Evolutionary conservation across 2,113 vertebrate species (phyloP), one percentile per base, ranked within the genome.

Genomic region (Pelecanoides urinatrix): DNA sequence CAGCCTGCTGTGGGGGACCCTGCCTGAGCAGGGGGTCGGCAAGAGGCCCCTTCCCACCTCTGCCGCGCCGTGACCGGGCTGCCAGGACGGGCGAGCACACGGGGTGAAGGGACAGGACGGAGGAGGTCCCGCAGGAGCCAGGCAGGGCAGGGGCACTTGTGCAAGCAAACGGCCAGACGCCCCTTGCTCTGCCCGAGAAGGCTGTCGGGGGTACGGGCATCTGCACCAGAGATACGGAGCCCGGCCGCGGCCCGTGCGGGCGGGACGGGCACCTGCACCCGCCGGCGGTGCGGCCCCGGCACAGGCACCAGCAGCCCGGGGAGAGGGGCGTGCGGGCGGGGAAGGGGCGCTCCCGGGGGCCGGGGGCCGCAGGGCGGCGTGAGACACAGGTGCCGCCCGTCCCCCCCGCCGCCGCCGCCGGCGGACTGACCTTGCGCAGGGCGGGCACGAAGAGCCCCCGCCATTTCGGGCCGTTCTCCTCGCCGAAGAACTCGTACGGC

Each of bases 381-480:
- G 59, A 68, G 61, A 70, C 68, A 75, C 91, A 91, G 92, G 88
- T 91, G 92, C 94, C 36, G 66, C 59, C 62, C 30, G 62, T 53
- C 36, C 70, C 15, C 53, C n/a, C 36, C 70, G 13, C 44, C 23
- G 4, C 21, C 26, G 44, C 21, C 26, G 44, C 22, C 36, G 50
- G 42, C 38, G 34, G 36, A 96, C 97, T 98, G 98, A 99, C 99
- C 99, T 99, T 99, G 93, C 99, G 98, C 92, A 99, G 97, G 95
- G 99, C 99, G 97, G 99, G 98, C 90, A 99, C 99, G 97, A 99
- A 98, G 90, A 99, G 98, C 97, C 99, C 99, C 98, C 40, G 40
- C 40, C 40, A 40, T 40, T 40, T 40, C 40, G 40, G 40, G 40
- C 40, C 40, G 40, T 40, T 40, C 40, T 40, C 40, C 40, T 40